Evolutionary conservation across 2,888 invertebrate species (phyloP), one percentile per base, ranked within the genome.

Genomic region (Auanema freiburgensis): DNA sequence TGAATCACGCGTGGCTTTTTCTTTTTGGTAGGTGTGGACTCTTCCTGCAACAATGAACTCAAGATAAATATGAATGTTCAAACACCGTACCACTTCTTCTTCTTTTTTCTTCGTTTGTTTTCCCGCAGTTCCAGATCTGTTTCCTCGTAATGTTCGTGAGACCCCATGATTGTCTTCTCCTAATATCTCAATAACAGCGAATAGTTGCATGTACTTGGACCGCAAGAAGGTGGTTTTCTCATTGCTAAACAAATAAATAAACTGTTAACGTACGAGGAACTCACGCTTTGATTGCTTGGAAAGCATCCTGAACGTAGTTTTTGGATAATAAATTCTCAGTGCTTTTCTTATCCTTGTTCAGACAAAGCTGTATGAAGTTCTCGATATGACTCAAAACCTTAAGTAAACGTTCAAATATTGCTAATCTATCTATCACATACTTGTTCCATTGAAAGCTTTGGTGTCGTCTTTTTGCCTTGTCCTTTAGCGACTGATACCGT

Each of bases 311-410:
- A 41, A 76, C 43, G 11, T 54, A 46, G 18, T 40, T n/a, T 33
- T 63, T 70, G 0, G 71, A 60, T 41, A 76, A 49, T n/a, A 74
- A 67, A 18, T 40, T 14, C 54, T 77, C 78, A 4, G 72, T 70
- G 16, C 58, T 21, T 24, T 64, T 55, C 8, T 71, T 85, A 69
- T 86, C 85, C 69, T 85, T 83, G 55, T 60, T 59, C 8, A 74
- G 46, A 76, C 86, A 86, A 8, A 83, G 83, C 63, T 84, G 84
- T 83, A 93, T 88, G 87, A 94, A 89, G 85, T 91, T 91, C 85
- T 96, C 95, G 83, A 97, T 88, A 86, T 97, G 96, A 64, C 91
- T 90, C 78, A 97, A 59, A n/a, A 73, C 53, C 60, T 60, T 33
- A 42, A 42, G 33, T 18, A 21, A 46, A 46, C 6, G 21, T 18